Evolutionary conservation across 2,888 invertebrate species (phyloP).

Genomic region (Caenorhabditis auriculariae): DNA sequence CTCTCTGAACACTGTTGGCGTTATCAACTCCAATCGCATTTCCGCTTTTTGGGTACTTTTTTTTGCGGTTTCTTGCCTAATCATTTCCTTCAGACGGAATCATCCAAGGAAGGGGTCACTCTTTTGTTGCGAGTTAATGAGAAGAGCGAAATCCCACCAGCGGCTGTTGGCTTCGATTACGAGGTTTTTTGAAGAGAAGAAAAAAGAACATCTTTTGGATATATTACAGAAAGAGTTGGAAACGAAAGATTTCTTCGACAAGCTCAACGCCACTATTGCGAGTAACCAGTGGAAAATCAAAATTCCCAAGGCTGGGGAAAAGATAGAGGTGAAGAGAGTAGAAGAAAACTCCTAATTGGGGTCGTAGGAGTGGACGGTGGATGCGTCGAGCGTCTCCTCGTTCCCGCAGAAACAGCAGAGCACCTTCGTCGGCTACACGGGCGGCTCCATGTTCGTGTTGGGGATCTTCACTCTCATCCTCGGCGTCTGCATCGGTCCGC

Average conservation of each 20-base stretch:
- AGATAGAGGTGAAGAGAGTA: not conserved
- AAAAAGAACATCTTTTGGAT: not conserved
- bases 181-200: not conserved
- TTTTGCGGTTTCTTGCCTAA: not conserved
- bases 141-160: conserved; percentile 10
- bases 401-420: conserved; percentile 15
- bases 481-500: conserved; percentile 30
- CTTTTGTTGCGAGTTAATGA: conserved; percentile 14
- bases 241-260: conserved; percentile 1
- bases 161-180: conserved; percentile 11
- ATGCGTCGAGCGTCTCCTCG: conserved; percentile 10
- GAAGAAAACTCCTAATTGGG: too few relatives aligned
- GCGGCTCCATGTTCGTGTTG: conserved; percentile 45
- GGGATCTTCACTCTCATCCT: conserved; percentile 41
- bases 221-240: conserved; percentile 3
- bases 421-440: conserved; percentile 40
- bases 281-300: conserved; percentile 6
- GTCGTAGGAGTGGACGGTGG: conserved; percentile 25
- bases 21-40: conserved; percentile 22
- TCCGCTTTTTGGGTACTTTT: conserved; percentile 9
- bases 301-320: not conserved
- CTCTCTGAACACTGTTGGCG: conserved; percentile 11
- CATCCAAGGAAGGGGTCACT: not conserved
- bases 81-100: not conserved
- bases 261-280: conserved; percentile 6